Base-by-base conservation (phyloP, 2,797 vertebrate species). In the Schizothorax lantsangensis region DNA sequence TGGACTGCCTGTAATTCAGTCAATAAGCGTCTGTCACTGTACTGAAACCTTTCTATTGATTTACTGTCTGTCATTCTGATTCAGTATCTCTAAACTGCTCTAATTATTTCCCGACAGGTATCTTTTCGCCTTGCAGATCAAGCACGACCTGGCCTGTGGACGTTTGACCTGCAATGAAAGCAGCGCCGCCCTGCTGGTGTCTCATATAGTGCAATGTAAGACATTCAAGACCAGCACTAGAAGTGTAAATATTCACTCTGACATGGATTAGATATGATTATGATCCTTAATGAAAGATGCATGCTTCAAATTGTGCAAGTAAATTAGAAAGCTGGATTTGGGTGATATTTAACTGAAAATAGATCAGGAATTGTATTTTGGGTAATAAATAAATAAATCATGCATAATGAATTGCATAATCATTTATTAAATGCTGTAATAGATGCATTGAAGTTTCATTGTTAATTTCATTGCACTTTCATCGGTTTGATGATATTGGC, bases 171-270 rank as follows among this genome's bases (percentile, higher is more conserved):
- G 97, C 91, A 99, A 97, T 0, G 98, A 99, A 90, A 97, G 95
- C 93, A 99, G 98, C 23, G 95, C 97, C 0, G 98, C 98, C 17
- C 96, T 99, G 89, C 92, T 99, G 93, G 96, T 99, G 91, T 98
- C 98, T 2, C 97, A 99, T 88, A 97, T 99, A 90, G 96, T 99
- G 81, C 98, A 99, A 74, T 98, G 98, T 99, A 95, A 97, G 97
- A 93, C 26, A 47, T 9, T 8, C 11, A 17, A 33, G 14, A 49
- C 1, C 4, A n/a, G 54, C 36, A 9, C 11, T n/a, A 26, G 14
- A 19, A 19, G 47, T 64, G 21, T 49, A 1, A 68, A 47, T 52
- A 54, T 66, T 86, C 38, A 82, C 26, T 30, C 71, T 82, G 73
- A 11, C 7, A 33, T 30, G 17, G 2, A 12, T 54, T 77, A 0